These are phyloP conservation scores for Epinotia bilunana DNA, from an alignment of 2,888 invertebrate species.

Conservation along the genomic window DNA sequence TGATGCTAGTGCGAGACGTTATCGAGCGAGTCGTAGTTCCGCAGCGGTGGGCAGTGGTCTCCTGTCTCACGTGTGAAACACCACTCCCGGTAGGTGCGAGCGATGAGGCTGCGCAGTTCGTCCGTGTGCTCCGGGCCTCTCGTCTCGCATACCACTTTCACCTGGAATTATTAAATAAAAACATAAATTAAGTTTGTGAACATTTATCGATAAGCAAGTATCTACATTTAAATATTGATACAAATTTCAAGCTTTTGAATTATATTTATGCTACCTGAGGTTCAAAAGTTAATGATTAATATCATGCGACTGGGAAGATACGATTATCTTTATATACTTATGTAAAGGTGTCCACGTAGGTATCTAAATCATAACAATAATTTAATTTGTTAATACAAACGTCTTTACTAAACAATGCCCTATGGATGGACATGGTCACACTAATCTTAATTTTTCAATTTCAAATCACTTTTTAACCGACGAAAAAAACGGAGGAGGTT, in stretches of 20 bases:
- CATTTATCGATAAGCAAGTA: too few species aligned
- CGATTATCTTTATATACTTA: background rate
- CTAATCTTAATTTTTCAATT: too few species aligned
- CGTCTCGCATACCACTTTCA: constrained; percentile 96
- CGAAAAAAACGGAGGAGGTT: too few species aligned
- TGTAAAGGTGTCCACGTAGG: too few species aligned
- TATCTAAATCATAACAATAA: too few species aligned
- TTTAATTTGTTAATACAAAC: too few species aligned
- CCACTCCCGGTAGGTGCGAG: constrained; percentile 86
- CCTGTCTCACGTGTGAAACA: constrained; percentile 67
- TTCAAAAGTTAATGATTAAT: background rate
- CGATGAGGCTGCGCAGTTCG: constrained; percentile 67
- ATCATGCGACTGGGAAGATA: background rate
- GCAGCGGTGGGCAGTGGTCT: constrained; percentile 52
- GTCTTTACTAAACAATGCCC: too few species aligned
- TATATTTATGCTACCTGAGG: constrained; percentile 18
- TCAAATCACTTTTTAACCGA: too few species aligned
- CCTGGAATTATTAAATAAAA: constrained; percentile 76
- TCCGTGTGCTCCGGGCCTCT: constrained; percentile 90
- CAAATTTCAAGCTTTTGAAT: background rate
- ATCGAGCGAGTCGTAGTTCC: constrained; percentile 63
- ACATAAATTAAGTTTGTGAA: too few species aligned
- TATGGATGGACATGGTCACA: too few species aligned
- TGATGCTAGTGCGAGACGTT: constrained; percentile 51
- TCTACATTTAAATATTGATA: background rate